These are phyloP conservation scores for Rhipidura dahli DNA, from an alignment of 2,113 vertebrate species.

Conservation along the genomic window DNA sequence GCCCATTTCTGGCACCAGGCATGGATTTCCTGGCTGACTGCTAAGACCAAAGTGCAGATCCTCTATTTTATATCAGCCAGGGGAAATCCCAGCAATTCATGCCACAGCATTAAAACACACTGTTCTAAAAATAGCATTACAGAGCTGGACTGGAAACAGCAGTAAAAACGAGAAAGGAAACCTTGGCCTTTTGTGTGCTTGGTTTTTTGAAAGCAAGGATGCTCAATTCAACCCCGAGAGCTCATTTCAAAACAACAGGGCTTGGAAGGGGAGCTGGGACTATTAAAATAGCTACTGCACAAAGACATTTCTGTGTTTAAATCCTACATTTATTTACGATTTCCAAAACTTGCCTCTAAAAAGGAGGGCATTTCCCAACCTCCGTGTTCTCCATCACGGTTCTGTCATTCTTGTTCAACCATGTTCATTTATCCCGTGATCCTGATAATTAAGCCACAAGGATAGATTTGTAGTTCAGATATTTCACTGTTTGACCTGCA, in stretches of 20 bases:
- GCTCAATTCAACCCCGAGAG: background rate
- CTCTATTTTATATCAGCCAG: background rate
- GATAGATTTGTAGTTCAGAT: background rate
- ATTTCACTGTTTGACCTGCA: background rate
- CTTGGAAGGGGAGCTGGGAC: background rate
- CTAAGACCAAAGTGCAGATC: background rate
- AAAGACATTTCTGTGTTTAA: background rate
- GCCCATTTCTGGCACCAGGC: background rate
- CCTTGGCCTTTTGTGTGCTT: background rate
- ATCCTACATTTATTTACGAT: background rate
- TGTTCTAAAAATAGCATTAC: conserved; percentile 11
- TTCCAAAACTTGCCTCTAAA: background rate
- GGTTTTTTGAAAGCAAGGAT: background rate
- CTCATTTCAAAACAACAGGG: background rate
- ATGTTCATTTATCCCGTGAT: background rate
- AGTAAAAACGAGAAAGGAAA: background rate
- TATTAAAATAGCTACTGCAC: background rate
- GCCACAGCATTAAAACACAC: background rate
- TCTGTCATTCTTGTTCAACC: background rate
- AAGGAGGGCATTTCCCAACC: background rate
- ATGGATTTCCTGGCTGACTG: conserved; percentile 32
- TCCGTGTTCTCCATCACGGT: rapidly evolving
- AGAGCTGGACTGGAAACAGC: background rate
- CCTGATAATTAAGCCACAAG: background rate
- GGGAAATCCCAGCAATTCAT: conserved; percentile 32